These are phyloP conservation scores for Paramisgurnus dabryanus DNA, from an alignment of 2,113 vertebrate genomes.

Conservation along the genomic window DNA sequence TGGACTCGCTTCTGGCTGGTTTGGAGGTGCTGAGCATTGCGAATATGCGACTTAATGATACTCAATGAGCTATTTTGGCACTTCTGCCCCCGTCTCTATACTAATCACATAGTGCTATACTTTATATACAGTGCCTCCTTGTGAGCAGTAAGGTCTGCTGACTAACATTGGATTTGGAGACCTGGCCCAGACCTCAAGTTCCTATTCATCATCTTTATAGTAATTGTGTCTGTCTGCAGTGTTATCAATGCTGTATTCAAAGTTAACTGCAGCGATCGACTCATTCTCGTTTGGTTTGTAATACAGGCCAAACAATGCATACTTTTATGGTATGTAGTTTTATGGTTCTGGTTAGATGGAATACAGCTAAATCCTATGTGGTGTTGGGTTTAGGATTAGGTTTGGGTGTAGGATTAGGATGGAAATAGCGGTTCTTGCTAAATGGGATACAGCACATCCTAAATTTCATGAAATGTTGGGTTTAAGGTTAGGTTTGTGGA, in stretches of 20 bases:
- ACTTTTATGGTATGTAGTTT: not conserved
- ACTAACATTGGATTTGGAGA: not conserved
- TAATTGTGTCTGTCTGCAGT: not conserved
- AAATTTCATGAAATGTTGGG: too few relatives aligned
- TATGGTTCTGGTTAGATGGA: not conserved
- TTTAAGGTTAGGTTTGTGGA: too few relatives aligned
- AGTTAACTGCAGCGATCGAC: conserved; percentile 13
- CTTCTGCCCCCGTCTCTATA: not conserved
- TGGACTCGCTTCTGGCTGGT: not conserved
- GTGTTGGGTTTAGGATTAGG: too few relatives aligned
- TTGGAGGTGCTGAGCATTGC: not conserved
- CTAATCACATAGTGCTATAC: not conserved
- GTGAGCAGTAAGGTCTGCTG: not conserved
- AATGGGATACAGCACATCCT: too few relatives aligned
- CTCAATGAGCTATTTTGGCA: conserved; percentile 1
- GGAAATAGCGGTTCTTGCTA: too few relatives aligned
- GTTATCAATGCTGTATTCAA: not conserved
- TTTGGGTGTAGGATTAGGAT: too few relatives aligned
- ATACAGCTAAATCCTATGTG: too few relatives aligned
- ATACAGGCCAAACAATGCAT: not conserved
- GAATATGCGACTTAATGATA: not conserved
- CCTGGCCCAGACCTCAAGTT: not conserved
- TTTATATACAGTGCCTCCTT: conserved; percentile 2
- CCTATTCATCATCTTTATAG: not conserved
- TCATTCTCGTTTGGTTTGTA: not conserved